Evolutionary conservation across 1,140 invertebrate genomes (phyloP).

Genomic region (Cotesia typhae): DNA sequence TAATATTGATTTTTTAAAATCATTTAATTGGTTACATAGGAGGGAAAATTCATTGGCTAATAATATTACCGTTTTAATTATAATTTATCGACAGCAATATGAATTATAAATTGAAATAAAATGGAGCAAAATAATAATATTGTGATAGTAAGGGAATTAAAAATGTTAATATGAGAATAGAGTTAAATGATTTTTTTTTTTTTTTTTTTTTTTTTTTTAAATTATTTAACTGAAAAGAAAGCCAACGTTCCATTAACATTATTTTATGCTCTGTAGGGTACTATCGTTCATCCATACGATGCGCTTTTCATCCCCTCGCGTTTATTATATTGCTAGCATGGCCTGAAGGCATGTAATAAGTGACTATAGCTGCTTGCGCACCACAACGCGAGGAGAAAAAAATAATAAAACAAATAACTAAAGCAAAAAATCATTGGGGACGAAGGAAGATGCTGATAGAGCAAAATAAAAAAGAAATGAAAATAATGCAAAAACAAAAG

Average conservation of each 20-base stretch:
- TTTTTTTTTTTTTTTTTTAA: too few species aligned
- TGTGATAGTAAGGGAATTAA: background rate
- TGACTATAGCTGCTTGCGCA: background rate
- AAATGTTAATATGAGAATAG: conserved; percentile 2
- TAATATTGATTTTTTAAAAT: too few species aligned
- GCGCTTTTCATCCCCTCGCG: background rate
- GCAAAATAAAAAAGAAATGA: conserved; percentile 4
- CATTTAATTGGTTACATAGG: too few species aligned
- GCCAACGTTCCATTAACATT: background rate
- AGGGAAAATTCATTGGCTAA: too few species aligned
- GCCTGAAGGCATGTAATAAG: background rate
- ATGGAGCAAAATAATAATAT: too few species aligned
- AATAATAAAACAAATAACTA: background rate
- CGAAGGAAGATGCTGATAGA: conserved; percentile 3
- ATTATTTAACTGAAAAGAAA: background rate
- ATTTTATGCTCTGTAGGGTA: background rate
- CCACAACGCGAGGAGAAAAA: too few species aligned
- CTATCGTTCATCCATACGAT: conserved; percentile 7
- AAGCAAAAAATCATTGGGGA: conserved; percentile 2
- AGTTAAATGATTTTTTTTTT: background rate
- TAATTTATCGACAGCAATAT: too few species aligned
- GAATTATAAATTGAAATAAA: too few species aligned
- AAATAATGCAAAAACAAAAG: conserved; percentile 15
- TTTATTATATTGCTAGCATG: background rate
- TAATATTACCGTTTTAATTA: too few species aligned